Percentiles rank a stretch among this genome's conserved stretches.
Conservation (phyloP, 2,888 invertebrate genomes). For the Harpalus rufipes region DNA sequence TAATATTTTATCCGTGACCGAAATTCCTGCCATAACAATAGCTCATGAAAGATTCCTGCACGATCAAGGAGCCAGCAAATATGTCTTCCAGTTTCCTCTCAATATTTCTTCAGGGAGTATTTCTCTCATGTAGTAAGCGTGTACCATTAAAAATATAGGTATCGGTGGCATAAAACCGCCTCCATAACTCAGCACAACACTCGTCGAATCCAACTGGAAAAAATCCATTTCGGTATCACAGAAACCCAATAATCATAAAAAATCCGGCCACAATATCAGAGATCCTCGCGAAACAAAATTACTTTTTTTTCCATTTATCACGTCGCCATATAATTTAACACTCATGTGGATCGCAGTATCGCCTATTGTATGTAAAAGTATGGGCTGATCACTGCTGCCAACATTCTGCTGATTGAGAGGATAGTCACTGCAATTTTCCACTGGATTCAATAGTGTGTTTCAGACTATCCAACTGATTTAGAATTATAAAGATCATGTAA, state of each 20-base stretch:
- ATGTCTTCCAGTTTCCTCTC: neutral
- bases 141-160: constrained; percentile 65
- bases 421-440: constrained; percentile 22
- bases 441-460: neutral
- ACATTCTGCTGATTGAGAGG: constrained; percentile 20
- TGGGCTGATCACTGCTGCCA: constrained; percentile 10
- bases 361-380: constrained; percentile 33
- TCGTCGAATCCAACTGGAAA: constrained; percentile 59
- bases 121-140: constrained; percentile 26
- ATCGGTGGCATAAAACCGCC: constrained; percentile 56
- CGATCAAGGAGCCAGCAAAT: constrained; percentile 28
- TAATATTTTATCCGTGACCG: neutral
- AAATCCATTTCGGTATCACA: constrained; percentile 64
- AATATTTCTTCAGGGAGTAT: constrained; percentile 51
- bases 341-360: constrained; percentile 27
- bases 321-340: constrained; percentile 65
- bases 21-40: constrained; percentile 5
- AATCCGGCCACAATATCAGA: constrained; percentile 64
- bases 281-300: constrained; percentile 65
- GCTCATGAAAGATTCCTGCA: constrained; percentile 20
- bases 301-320: constrained; percentile 68
- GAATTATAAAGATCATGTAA: neutral
- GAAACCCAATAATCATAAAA: constrained; percentile 67
- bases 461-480: neutral
- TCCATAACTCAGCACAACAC: constrained; percentile 62